Conservation (phyloP, 2,113 vertebrate species). For the Saccopteryx leptura region DNA sequence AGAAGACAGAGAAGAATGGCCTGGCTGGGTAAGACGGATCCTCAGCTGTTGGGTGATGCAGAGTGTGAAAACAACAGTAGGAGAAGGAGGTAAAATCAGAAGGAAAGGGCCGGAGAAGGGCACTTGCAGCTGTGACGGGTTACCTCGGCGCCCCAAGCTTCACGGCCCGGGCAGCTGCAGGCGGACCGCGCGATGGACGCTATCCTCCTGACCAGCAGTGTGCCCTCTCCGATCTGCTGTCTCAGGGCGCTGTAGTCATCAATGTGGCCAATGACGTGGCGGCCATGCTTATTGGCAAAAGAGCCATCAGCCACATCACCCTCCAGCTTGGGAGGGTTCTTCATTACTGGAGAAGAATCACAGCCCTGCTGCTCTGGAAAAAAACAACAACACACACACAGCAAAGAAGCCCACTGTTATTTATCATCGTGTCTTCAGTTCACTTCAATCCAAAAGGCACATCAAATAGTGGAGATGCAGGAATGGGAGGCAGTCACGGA, state of each 20-base stretch:
- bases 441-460: background rate
- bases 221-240: constrained; percentile 91
- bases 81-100: background rate
- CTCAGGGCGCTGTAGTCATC: constrained; percentile 91
- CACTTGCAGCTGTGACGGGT: background rate
- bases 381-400: background rate
- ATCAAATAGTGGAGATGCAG: background rate
- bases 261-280: constrained; percentile 87
- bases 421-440: background rate
- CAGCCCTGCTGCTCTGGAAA: constrained; percentile 73
- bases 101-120: background rate
- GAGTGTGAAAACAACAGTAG: too few species aligned
- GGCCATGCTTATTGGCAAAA: constrained; percentile 84
- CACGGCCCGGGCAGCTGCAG: constrained; percentile 70
- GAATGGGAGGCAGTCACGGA: background rate
- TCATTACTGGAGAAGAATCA: background rate
- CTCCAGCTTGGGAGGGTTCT: constrained; percentile 87
- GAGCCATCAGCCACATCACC: constrained; percentile 85
- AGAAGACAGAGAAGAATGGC: background rate
- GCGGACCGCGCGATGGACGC: constrained; percentile 81
- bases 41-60: background rate
- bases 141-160: constrained; percentile 85
- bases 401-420: background rate
- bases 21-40: background rate
- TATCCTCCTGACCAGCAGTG: constrained; percentile 88